A percentile compares a stretch with the other conserved stretches of the same genome.
These are phyloP conservation scores for Petrosia ficiformis DNA, from an alignment of 37 sponge, comb jelly and placozoan species.

Conservation along the genomic window DNA sequence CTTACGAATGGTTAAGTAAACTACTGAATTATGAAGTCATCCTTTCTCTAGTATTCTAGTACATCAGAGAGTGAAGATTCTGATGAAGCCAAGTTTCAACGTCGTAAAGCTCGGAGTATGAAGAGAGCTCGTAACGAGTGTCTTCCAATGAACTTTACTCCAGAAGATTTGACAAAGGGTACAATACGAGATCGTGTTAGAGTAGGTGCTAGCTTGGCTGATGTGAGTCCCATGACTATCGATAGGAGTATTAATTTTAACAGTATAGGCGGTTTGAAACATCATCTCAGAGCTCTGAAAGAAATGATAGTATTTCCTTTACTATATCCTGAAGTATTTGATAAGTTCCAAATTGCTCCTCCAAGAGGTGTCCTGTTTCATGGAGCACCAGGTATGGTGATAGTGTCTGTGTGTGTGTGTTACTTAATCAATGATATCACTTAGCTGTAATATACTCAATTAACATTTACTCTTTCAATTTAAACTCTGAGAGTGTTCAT, in stretches of 20 bases:
- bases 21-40: no score
- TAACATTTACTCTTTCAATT: no score
- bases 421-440: no score
- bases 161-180: conserved; percentile 44
- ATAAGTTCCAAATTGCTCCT: conserved; percentile 77
- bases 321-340: conserved; percentile 92
- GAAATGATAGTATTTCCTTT: conserved; percentile 97
- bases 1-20: no score
- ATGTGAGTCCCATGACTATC: conserved; percentile 89
- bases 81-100: conserved; percentile 77
- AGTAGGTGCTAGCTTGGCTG: conserved; percentile 90
- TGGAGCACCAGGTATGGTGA: conserved; percentile 81
- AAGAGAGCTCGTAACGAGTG: conserved; percentile 60
- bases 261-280: conserved; percentile 76
- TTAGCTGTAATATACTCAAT: no score
- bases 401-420: no score
- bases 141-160: conserved; percentile 89
- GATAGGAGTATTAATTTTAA: conserved; percentile 78
- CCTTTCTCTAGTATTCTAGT: background rate
- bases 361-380: conserved; percentile 92
- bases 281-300: conserved; percentile 83
- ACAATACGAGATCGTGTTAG: conserved; percentile 53
- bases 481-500: no score
- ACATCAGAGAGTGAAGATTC: conserved; percentile 39
- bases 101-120: conserved; percentile 87